Evolutionary conservation across 1,140 invertebrate species (phyloP), one percentile per base, ranked within the genome.

Genomic region (Episyrphus balteatus): DNA sequence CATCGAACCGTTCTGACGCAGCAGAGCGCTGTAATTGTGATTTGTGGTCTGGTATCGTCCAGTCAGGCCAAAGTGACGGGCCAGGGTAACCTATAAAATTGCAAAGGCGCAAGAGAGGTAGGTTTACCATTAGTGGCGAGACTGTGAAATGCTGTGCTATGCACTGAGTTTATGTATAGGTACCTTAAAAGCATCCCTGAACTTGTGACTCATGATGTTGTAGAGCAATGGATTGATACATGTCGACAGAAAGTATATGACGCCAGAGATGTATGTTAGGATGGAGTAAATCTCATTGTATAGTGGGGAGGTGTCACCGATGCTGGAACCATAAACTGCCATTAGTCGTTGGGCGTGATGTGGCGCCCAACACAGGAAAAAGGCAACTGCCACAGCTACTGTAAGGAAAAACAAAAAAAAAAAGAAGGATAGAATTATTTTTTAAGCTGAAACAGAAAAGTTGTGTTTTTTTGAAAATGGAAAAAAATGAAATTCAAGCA

Each of bases 301-400:
- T 64, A 52, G 62, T 58, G 36, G 62, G 52, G 30, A 57, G 52
- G 50, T 71, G 56, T 50, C 71, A 66, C 42, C 68, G 58, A 9
- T 57, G 57, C 1, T 53, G 49, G 34, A 46, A 19, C 76, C 80
- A 48, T 87, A 86, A 8, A 86, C 79, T 1, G 83, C 83, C 18
- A 87, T 73, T 7, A 92, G 67, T 10, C 88, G 72, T 59, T 97
- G 92, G 0, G 86, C 82, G 61, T 96, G 92, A 67, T 94, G 95
- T 3, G 92, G 92, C 1, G 89, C 88, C 89, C 91, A 97, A 69
- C 91, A 95, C 13, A 93, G 75, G 70, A 95, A 94, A 69, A 97
- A 97, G 1, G 89, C 85, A 2, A 91, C 82, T 1, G 94, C 92
- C 2, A 97, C 92, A 31, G 89, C 90, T 57, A 94, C 92, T 95